Percentiles rank a stretch among this genome's conserved stretches.
Evolutionary conservation across 2,888 invertebrate genomes (phyloP).

Genomic region (Diploptera punctata): DNA sequence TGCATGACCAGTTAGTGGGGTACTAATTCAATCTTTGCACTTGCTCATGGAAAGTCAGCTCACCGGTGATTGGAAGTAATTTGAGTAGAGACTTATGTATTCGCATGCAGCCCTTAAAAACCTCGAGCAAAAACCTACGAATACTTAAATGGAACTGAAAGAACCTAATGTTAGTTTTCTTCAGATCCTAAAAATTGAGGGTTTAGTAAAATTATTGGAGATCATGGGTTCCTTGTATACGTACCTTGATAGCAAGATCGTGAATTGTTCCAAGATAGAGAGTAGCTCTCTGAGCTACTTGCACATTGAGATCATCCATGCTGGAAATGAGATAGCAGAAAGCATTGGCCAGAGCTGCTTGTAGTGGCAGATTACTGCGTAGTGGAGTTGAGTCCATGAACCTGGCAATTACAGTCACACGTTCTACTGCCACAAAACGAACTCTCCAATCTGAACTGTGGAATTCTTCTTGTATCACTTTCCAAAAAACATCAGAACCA

Average conservation of each 20-base stretch:
- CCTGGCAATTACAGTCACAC: slow-evolving; percentile 89
- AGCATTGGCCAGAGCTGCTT: slow-evolving; percentile 93
- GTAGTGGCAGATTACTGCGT: slow-evolving; percentile 80
- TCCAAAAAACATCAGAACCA: slow-evolving; percentile 96
- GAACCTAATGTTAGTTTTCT: too few species aligned
- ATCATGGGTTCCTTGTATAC: too few species aligned
- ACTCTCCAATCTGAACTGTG: slow-evolving; percentile 87
- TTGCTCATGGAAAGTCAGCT: too few species aligned
- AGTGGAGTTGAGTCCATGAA: slow-evolving; percentile 93
- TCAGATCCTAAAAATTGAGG: too few species aligned
- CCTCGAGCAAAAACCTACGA: too few species aligned
- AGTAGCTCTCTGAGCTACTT: slow-evolving; percentile 93
- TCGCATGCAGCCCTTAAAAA: too few species aligned
- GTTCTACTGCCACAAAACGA: slow-evolving; percentile 94
- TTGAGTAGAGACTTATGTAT: too few species aligned
- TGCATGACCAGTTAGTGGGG: too few species aligned
- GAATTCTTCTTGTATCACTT: slow-evolving; percentile 93
- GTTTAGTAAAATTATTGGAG: too few species aligned
- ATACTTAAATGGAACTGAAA: too few species aligned
- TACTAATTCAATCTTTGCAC: too few species aligned
- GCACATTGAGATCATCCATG: slow-evolving; percentile 94
- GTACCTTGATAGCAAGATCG: slow-evolving; percentile 83
- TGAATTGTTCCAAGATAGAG: slow-evolving; percentile 94
- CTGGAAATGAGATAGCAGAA: slow-evolving; percentile 96
- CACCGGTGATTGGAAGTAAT: too few species aligned